A percentile compares a stretch with the other conserved stretches of the same genome.
These are phyloP conservation scores for Amphipoea oculea DNA, from an alignment of 2,888 invertebrate species.

Conservation along the genomic window DNA sequence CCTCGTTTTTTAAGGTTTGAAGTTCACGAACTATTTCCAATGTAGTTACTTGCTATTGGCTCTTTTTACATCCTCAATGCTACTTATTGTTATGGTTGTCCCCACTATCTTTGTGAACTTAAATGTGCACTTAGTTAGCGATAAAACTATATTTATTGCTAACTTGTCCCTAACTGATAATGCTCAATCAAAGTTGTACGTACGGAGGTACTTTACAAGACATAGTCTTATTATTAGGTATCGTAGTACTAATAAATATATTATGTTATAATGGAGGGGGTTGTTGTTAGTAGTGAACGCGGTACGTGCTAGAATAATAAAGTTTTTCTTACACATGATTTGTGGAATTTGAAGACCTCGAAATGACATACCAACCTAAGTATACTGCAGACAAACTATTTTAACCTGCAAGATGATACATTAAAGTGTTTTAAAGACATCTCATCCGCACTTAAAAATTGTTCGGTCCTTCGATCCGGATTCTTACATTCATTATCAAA, in stretches of 20 bases:
- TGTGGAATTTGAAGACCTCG: neutral
- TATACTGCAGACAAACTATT: neutral
- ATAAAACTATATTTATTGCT: conserved; percentile 35
- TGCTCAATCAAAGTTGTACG: neutral
- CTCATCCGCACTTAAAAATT: neutral
- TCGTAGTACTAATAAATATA: neutral
- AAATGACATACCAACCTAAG: neutral
- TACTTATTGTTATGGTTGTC: neutral
- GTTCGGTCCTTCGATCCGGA: neutral
- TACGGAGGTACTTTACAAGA: neutral
- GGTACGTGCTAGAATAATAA: neutral
- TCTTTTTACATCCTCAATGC: conserved; percentile 1
- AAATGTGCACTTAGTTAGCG: conserved; percentile 1
- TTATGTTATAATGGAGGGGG: too few relatives aligned
- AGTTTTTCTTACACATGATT: neutral
- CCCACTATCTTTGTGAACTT: conserved; percentile 18
- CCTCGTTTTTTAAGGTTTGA: neutral
- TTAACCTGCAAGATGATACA: neutral
- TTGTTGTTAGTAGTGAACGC: too few relatives aligned
- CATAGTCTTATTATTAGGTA: neutral
- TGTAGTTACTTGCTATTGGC: neutral
- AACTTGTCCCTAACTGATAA: conserved; percentile 34
- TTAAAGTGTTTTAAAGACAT: neutral
- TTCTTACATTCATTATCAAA: neutral
- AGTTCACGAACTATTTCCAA: neutral